Conservation (phyloP, 92 coral and sea anemone genomes). For the Muricea muricata region DNA sequence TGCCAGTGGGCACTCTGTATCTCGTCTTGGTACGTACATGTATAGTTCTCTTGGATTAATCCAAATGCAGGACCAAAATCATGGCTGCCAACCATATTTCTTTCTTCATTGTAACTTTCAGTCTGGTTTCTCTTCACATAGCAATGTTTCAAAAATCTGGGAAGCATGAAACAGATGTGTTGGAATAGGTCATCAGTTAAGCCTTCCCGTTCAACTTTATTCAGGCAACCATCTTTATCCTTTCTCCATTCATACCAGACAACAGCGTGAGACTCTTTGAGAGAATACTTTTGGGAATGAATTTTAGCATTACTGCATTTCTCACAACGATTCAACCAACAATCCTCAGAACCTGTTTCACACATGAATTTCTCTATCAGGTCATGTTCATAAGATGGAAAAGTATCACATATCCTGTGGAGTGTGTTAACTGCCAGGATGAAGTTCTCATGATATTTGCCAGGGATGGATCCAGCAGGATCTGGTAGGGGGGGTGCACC, state of each 20-base stretch:
- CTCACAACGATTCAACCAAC: constrained; percentile 6
- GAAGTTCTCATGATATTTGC: constrained; percentile 23
- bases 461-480: no score
- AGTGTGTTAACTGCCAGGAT: neutral
- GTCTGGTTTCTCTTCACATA: constrained; percentile 8
- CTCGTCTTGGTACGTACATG: constrained; percentile 50
- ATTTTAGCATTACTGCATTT: neutral
- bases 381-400: neutral
- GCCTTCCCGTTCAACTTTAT: constrained; percentile 42
- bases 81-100: neutral
- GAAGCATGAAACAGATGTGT: constrained; percentile 36
- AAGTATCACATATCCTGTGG: neutral
- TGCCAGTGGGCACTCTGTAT: constrained; percentile 52
- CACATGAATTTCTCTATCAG: neutral
- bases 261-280: constrained; percentile 1
- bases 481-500: no score
- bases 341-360: neutral
- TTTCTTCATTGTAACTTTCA: constrained; percentile 4
- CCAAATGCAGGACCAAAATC: neutral
- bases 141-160: constrained; percentile 11
- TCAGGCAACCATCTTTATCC: constrained; percentile 43
- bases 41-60: constrained; percentile 52
- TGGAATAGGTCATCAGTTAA: constrained; percentile 55
- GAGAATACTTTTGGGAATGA: neutral
- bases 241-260: constrained; percentile 50